Percentiles rank a stretch among this genome's conserved stretches.
These are phyloP conservation scores for Proctacanthus coquilletti DNA, from an alignment of 1,140 invertebrate species.

Conservation along the genomic window DNA sequence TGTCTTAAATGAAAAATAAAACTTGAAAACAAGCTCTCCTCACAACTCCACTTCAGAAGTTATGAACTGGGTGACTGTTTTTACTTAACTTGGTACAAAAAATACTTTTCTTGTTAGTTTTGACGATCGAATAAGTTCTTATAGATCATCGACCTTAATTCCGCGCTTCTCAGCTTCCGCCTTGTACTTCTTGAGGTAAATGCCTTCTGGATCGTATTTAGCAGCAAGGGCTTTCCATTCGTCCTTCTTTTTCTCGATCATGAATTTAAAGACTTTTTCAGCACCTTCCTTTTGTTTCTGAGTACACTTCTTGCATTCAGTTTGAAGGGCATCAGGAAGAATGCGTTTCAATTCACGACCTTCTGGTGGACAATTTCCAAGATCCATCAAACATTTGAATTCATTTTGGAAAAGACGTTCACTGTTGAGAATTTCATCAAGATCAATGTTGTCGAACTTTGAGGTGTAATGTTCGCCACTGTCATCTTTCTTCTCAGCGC, in stretches of 20 bases:
- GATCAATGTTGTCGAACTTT: constrained; percentile 54
- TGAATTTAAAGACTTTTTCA: constrained; percentile 35
- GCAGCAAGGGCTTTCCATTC: constrained; percentile 37
- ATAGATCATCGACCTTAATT: constrained; percentile 14
- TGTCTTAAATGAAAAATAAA: too few relatives aligned
- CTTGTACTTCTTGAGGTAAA: constrained; percentile 40
- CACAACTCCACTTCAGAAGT: too few relatives aligned
- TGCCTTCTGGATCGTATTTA: constrained; percentile 44
- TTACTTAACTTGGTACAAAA: neutral
- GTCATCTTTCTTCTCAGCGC: too few relatives aligned
- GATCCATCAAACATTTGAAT: constrained; percentile 47
- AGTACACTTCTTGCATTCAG: constrained; percentile 44
- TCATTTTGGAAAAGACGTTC: constrained; percentile 49
- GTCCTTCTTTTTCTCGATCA: constrained; percentile 37
- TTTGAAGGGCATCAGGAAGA: constrained; percentile 43
- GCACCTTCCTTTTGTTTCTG: constrained; percentile 37
- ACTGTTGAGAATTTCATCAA: constrained; percentile 49
- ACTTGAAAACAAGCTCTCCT: too few relatives aligned
- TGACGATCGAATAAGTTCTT: too few relatives aligned
- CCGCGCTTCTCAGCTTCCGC: constrained; percentile 32
- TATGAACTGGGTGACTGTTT: too few relatives aligned
- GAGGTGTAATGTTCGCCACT: constrained; percentile 45
- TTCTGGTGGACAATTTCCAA: constrained; percentile 52
- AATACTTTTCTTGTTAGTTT: neutral
- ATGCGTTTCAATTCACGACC: constrained; percentile 52